Percentiles rank a stretch among this genome's conserved stretches.
These are phyloP conservation scores for Stenolophus ochropezus DNA, from an alignment of 2,888 invertebrate genomes.

Conservation along the genomic window DNA sequence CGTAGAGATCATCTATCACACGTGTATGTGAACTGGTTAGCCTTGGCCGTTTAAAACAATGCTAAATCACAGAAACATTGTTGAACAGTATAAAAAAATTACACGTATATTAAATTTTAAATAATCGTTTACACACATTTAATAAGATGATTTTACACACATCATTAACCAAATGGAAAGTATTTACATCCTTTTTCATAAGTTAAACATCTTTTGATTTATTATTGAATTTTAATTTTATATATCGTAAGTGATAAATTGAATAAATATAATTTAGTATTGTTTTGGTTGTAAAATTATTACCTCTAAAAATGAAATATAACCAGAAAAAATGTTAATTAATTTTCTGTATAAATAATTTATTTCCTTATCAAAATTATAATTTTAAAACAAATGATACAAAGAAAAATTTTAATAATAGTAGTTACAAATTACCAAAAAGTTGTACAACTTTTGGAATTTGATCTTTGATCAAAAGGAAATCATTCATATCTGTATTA, in stretches of 20 bases:
- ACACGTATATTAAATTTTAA: neutral
- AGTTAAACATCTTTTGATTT: neutral
- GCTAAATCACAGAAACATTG: slow-evolving; percentile 28
- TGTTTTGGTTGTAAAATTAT: too few species aligned
- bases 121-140: neutral
- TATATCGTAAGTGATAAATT: too few species aligned
- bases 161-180: too few species aligned
- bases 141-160: neutral
- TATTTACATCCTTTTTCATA: neutral
- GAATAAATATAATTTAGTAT: too few species aligned
- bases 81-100: neutral
- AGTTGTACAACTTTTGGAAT: neutral
- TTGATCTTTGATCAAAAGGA: neutral
- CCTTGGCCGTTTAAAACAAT: slow-evolving; percentile 41
- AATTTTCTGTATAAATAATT: too few species aligned
- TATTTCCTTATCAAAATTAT: neutral
- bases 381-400: neutral
- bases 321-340: too few species aligned
- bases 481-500: neutral
- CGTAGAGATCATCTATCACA: slow-evolving; percentile 34
- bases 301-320: too few species aligned
- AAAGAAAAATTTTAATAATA: neutral
- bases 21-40: slow-evolving; percentile 23
- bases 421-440: neutral
- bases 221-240: too few species aligned